These are phyloP conservation scores for Tyrannus savana DNA, from an alignment of 2,113 vertebrate species.

Conservation along the genomic window DNA sequence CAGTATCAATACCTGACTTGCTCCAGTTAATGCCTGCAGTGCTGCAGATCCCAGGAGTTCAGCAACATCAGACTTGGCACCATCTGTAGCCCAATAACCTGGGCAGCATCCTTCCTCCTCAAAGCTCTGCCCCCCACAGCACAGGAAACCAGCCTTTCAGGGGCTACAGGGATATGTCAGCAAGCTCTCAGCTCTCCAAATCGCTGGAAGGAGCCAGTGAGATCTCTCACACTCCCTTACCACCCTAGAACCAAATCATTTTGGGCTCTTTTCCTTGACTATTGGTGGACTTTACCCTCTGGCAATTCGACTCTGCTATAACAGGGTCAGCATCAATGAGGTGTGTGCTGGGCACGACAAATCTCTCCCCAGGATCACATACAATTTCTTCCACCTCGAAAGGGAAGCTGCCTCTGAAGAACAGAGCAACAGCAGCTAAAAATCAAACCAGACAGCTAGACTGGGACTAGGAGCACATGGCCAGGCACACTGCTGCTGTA, in stretches of 20 bases:
- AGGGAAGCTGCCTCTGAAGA: not conserved
- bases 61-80: not conserved
- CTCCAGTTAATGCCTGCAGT: not conserved
- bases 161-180: not conserved
- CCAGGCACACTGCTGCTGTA: rapidly evolving
- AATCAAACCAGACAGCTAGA: not conserved
- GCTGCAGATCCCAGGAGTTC: not conserved
- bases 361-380: not conserved
- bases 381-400: not conserved
- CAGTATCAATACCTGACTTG: not conserved
- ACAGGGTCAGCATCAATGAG: not conserved
- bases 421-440: not conserved
- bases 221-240: not conserved
- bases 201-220: not conserved
- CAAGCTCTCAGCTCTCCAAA: not conserved
- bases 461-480: not conserved
- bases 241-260: not conserved
- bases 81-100: not conserved
- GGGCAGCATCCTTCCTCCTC: not conserved
- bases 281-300: not conserved
- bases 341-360: not conserved
- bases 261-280: not conserved
- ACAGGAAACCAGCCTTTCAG: not conserved
- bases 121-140: not conserved
- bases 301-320: not conserved